A percentile compares a stretch with the other conserved stretches of the same genome.
Evolutionary conservation across 2,797 vertebrate species (phyloP).

Genomic region (Phaenicophaeus curvirostris): DNA sequence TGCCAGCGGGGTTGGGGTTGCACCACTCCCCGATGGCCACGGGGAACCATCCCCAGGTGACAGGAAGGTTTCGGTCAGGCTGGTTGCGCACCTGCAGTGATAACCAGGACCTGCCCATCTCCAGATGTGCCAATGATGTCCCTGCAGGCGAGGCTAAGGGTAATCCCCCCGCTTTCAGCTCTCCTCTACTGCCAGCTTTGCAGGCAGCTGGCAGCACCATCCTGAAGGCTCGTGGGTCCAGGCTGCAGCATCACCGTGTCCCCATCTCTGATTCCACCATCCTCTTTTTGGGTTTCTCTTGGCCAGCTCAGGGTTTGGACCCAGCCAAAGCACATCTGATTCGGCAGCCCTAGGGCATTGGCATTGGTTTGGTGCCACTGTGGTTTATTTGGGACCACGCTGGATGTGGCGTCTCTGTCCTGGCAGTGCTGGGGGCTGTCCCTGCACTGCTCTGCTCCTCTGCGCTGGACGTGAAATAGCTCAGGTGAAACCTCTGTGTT

Average conservation of each 20-base stretch:
- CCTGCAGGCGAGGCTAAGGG: background rate
- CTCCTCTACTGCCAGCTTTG: accelerated
- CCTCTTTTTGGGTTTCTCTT: background rate
- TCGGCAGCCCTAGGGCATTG: background rate
- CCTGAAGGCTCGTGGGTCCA: accelerated
- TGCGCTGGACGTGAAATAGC: background rate
- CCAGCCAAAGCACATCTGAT: background rate
- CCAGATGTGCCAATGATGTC: accelerated
- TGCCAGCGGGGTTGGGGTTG: background rate
- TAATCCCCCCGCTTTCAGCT: background rate
- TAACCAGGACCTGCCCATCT: background rate
- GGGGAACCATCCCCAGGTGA: background rate
- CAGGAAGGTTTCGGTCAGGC: background rate
- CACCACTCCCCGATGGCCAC: accelerated
- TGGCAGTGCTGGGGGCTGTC: background rate
- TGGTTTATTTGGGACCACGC: background rate
- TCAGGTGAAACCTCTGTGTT: background rate
- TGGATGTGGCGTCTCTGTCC: accelerated
- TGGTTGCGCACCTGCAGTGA: background rate
- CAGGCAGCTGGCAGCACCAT: background rate
- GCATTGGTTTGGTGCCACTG: accelerated
- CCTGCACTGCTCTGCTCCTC: background rate
- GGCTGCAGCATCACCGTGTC: accelerated
- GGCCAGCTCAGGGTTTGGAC: background rate
- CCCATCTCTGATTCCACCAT: background rate